phyloP scores from a whole-genome alignment of 1,140 invertebrate species.

The Pentalonia nigronervosa region DNA sequence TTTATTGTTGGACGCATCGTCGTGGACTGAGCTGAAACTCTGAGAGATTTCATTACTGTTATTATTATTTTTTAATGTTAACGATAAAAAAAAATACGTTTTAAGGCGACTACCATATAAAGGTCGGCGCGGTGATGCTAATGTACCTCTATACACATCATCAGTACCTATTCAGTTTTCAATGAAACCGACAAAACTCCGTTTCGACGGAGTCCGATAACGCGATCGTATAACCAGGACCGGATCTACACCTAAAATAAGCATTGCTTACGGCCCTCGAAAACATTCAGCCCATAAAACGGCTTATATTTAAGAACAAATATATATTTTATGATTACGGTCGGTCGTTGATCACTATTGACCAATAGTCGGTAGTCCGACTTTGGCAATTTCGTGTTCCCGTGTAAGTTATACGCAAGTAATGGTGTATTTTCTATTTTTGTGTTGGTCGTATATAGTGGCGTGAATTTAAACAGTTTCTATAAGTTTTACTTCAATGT shows the following conservation, averaged over 20 bases:
- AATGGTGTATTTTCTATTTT: not conserved
- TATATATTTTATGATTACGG: not conserved
- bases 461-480: not conserved
- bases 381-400: not conserved
- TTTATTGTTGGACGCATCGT: not conserved
- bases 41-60: not conserved
- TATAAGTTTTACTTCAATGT: not conserved
- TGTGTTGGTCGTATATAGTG: not conserved
- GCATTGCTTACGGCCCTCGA: not conserved
- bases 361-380: not conserved
- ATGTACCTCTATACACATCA: not conserved
- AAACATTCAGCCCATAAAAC: not conserved
- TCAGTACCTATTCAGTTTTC: not conserved
- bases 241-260: not conserved
- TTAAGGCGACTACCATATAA: not conserved
- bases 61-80: constrained; percentile 17
- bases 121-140: not conserved
- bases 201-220: not conserved
- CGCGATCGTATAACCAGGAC: not conserved
- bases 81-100: constrained; percentile 20
- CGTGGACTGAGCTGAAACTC: not conserved
- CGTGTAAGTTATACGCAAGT: not conserved
- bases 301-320: not conserved
- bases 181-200: not conserved
- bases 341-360: not conserved